phyloP scores from a whole-genome alignment of 2,797 vertebrate genomes.

The Brotogeris chrysoptera region DNA sequence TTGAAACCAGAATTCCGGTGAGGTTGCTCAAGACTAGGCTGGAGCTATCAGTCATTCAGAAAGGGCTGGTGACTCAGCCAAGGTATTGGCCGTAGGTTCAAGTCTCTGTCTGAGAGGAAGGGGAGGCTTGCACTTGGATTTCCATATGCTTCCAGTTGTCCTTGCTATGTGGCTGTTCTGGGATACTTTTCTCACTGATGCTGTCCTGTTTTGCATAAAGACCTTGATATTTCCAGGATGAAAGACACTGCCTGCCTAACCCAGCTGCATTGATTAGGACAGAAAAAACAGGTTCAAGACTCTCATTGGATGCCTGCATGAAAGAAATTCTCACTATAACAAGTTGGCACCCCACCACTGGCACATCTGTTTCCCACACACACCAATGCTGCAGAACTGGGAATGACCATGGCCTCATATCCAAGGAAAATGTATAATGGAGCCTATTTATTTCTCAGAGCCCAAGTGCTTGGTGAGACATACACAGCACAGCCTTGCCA shows the following conservation, averaged over 20 bases:
- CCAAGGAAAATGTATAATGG: background rate
- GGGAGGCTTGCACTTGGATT: background rate
- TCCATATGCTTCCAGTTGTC: background rate
- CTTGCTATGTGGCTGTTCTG: background rate
- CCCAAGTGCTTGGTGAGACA: background rate
- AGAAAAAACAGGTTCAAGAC: slow-evolving; percentile 51
- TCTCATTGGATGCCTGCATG: background rate
- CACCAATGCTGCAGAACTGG: background rate
- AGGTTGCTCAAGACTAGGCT: slow-evolving; percentile 25
- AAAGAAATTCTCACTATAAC: background rate
- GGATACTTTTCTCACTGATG: background rate
- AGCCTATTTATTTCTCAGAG: background rate
- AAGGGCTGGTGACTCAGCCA: slow-evolving; percentile 6
- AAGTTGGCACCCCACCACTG: background rate
- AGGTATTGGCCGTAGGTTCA: background rate
- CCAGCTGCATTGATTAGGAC: slow-evolving; percentile 24
- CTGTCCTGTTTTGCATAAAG: background rate
- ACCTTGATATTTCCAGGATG: slow-evolving; percentile 15
- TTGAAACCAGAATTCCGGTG: background rate
- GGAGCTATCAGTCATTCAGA: slow-evolving; percentile 11
- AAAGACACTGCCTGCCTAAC: slow-evolving; percentile 30
- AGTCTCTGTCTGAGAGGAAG: slow-evolving; percentile 1
- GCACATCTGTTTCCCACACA: background rate
- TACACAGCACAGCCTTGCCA: background rate
- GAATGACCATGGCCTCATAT: background rate